Base-by-base conservation (phyloP, 2,888 invertebrate genomes). In the Drosophila anomalata region DNA sequence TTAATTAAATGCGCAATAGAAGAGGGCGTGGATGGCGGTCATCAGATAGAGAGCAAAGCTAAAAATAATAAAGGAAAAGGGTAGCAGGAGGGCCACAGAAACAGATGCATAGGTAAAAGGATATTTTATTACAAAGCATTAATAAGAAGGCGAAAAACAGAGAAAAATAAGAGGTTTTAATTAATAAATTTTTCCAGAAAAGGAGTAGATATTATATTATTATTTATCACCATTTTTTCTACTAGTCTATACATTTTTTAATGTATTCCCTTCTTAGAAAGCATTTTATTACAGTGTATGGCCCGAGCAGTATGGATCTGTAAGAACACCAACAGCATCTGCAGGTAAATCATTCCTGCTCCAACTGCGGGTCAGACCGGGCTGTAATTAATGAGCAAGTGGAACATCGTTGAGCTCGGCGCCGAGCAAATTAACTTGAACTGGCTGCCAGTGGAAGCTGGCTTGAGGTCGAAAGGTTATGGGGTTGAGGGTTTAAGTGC, bases 341-440 rank as follows among this genome's bases (percentile, higher is more conserved):
- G 66, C 67, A 82, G 82, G 83, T 82, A 82, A 85, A 82, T 77
- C 82, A 82, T 82, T 81, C 68, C 58, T 78, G 26, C 44, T 62
- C 61, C 48, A n/a, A 44, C 58, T 46, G 58, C 57, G 66, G 63
- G 71, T 56, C 39, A 56, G 71, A 76, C 78, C 78, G 78, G 85
- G 85, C 79, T 69, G 73, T 84, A 84, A 84, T 84, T 84, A 84
- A 86, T 84, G 87, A 86, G 87, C 84, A 74, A 76, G 69, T 81
- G 77, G 75, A 79, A 78, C 86, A 81, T 75, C 81, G 79, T 67
- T 56, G 68, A 76, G 72, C 68, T 68, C 14, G 53, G 70, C 70
- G 78, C 55, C 41, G 60, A 75, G 79, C 73, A 86, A 83, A 84
- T 84, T 84, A 84, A 86, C 84, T 79, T 74, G 77, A 75, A 76